phyloP scores from a whole-genome alignment of 2,113 vertebrate species.

The Pseudorhombus dupliciocellatus region DNA sequence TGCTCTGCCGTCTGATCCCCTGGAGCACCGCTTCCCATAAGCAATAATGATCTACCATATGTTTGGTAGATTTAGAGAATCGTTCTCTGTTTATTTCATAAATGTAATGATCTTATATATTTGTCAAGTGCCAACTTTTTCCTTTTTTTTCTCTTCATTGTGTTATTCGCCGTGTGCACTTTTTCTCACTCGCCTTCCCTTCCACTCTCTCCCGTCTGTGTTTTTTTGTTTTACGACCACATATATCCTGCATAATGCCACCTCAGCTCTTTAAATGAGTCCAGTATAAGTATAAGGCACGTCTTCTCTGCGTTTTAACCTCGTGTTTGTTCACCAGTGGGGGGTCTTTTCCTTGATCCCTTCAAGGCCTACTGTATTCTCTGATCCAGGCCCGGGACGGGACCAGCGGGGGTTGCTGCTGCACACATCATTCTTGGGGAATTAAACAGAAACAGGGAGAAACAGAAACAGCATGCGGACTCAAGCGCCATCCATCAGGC shows the following conservation, averaged over 20 bases:
- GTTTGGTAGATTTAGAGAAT: slow-evolving; percentile 5
- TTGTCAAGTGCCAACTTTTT: neutral
- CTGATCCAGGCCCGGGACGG: slow-evolving; percentile 58
- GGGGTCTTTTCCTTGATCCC: slow-evolving; percentile 67
- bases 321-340: slow-evolving; percentile 70
- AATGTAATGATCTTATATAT: neutral
- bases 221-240: neutral
- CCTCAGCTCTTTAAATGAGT: slow-evolving; percentile 40
- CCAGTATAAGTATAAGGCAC: slow-evolving; percentile 31
- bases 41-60: neutral
- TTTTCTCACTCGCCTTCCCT: neutral
- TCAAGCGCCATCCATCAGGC: neutral
- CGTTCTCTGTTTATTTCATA: neutral
- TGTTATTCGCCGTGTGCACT: neutral
- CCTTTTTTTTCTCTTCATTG: neutral
- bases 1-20: neutral
- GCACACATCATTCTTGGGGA: slow-evolving; percentile 65
- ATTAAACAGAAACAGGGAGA: slow-evolving; percentile 59
- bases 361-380: slow-evolving; percentile 68
- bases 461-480: slow-evolving; percentile 61
- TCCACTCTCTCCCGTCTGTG: neutral
- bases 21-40: slow-evolving; percentile 17
- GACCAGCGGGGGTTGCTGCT: slow-evolving; percentile 52
- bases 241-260: slow-evolving; percentile 16
- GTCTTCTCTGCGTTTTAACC: slow-evolving; percentile 43